A percentile compares a stretch with the other conserved stretches of the same genome.
phyloP scores from a whole-genome alignment of 2,113 vertebrate genomes.

The Cyanocitta stelleri region DNA sequence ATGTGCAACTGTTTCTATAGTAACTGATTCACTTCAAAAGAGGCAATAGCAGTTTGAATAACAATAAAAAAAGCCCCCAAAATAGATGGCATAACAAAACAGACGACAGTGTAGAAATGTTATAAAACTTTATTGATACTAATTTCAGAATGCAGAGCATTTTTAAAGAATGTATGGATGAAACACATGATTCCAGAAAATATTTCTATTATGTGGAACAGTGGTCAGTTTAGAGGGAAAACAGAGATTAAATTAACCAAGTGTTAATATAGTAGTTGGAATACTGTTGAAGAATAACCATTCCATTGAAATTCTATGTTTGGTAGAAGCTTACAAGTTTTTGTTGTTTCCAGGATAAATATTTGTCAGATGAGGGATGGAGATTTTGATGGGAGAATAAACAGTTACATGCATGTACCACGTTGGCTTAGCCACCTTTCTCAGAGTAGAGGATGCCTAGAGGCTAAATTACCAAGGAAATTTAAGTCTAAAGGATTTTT shows the following conservation, averaged over 20 bases:
- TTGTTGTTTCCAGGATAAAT: not conserved
- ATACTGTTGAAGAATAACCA: not conserved
- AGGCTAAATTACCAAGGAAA: not conserved
- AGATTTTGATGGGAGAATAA: not conserved
- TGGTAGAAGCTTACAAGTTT: not conserved
- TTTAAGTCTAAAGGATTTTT: not conserved
- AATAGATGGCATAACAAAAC: not conserved
- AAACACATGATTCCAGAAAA: not conserved
- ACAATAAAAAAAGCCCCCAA: not conserved
- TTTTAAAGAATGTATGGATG: not conserved
- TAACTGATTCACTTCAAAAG: not conserved
- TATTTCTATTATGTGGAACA: not conserved
- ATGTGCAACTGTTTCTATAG: not conserved
- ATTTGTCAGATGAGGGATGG: not conserved
- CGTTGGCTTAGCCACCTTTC: not conserved
- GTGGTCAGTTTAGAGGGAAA: not conserved
- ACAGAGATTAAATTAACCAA: not conserved
- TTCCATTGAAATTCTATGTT: not conserved
- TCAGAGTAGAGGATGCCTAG: not conserved
- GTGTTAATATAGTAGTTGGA: not conserved
- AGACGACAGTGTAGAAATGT: not conserved
- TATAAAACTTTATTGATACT: not conserved
- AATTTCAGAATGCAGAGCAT: not conserved
- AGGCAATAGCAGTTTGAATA: not conserved
- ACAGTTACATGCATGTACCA: not conserved